Evolutionary conservation across 2,113 vertebrate genomes (phyloP).

Genomic region (Hippocampus abdominalis): DNA sequence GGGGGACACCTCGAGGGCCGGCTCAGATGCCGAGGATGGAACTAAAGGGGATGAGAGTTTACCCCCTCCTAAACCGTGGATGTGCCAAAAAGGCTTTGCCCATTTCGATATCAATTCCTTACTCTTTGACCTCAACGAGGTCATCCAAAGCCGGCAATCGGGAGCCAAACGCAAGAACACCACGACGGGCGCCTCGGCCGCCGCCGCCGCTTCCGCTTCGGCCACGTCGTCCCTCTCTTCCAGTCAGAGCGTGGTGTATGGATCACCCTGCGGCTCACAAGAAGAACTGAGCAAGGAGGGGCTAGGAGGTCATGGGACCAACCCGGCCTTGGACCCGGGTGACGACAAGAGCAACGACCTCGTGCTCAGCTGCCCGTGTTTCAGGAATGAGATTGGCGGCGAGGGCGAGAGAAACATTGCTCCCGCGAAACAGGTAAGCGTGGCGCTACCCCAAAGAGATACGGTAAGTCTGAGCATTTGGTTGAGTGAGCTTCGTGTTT

Average conservation of each 20-base stretch:
- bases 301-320: conserved; percentile 52
- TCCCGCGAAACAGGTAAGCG: conserved; percentile 76
- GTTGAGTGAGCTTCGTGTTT: not conserved
- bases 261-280: conserved; percentile 94
- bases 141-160: conserved; percentile 82
- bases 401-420: conserved; percentile 92
- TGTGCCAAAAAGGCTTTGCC: conserved; percentile 91
- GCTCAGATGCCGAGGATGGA: conserved; percentile 90
- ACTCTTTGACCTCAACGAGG: conserved; percentile 96
- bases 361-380: conserved; percentile 95
- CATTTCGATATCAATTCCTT: conserved; percentile 96
- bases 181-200: conserved; percentile 93
- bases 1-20: conserved; percentile 81
- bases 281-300: conserved; percentile 94
- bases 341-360: conserved; percentile 98
- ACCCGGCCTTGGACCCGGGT: conserved; percentile 87
- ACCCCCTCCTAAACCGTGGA: conserved; percentile 82
- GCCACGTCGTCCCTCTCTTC: conserved; percentile 83
- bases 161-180: conserved; percentile 94
- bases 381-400: conserved; percentile 95
- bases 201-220: conserved; percentile 85
- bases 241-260: conserved; percentile 77
- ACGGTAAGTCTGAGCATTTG: not conserved
- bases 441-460: not conserved
- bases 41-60: conserved; percentile 81